Percentiles rank a stretch among this genome's conserved stretches.
phyloP scores from a whole-genome alignment of 2,888 invertebrate species.

The Hartigia nigra region DNA sequence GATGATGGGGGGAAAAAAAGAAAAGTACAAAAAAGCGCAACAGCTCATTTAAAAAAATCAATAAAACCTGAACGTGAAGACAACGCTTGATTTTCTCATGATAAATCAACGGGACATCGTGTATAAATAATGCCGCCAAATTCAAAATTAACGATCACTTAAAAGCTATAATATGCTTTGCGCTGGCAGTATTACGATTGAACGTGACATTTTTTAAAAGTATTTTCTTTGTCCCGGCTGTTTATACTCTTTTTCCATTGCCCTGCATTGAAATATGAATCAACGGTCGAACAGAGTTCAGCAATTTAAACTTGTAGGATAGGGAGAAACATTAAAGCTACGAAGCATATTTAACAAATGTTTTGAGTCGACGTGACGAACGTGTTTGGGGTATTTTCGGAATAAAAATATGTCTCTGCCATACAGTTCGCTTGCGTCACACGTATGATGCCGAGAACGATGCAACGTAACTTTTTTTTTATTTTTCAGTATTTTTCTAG shows the following conservation, averaged over 20 bases:
- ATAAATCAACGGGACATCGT: not conserved
- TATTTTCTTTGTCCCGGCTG: not conserved
- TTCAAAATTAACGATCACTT: not conserved
- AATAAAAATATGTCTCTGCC: not conserved
- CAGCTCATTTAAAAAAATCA: not conserved
- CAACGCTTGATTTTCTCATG: not conserved
- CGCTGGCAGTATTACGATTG: not conserved
- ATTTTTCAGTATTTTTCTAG: not conserved
- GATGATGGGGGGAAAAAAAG: not conserved
- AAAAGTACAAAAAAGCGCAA: not conserved
- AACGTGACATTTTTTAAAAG: not conserved
- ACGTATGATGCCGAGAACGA: not conserved
- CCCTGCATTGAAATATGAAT: not conserved
- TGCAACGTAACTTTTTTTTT: not conserved
- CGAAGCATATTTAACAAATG: constrained; percentile 22
- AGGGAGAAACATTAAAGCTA: constrained; percentile 25
- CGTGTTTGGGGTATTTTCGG: not conserved
- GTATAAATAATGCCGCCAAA: not conserved
- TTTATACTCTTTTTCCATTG: not conserved
- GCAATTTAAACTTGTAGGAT: not conserved
- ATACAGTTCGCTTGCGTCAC: not conserved
- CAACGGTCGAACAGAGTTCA: constrained; percentile 10
- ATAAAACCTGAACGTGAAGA: not conserved
- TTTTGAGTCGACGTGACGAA: not conserved
- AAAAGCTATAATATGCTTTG: not conserved